A percentile compares a stretch with the other conserved stretches of the same genome.
Conservation (phyloP, 2,888 invertebrate species). For the Gortyna flavago region DNA sequence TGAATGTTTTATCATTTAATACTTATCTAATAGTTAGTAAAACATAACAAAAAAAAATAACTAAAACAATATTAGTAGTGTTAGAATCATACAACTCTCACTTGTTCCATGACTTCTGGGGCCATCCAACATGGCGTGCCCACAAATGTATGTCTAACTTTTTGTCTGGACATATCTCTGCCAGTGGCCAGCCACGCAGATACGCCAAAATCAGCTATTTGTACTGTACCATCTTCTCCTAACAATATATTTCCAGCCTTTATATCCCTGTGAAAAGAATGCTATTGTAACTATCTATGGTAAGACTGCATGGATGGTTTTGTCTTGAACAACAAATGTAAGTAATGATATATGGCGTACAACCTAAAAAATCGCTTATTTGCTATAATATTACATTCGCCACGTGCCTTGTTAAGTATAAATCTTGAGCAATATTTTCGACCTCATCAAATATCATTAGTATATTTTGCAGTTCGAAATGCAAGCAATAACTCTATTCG, state of each 20-base stretch:
- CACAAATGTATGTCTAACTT: conserved; percentile 99
- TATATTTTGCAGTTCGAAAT: conserved; percentile 19
- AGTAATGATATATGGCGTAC: background rate
- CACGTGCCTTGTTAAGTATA: background rate
- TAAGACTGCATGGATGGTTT: background rate
- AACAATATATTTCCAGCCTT: conserved; percentile 99
- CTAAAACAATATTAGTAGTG: conserved; percentile 42
- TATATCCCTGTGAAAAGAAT: conserved; percentile 93
- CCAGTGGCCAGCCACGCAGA: conserved; percentile 99
- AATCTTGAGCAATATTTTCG: background rate
- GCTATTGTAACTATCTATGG: conserved; percentile 13
- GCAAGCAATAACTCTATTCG: conserved; percentile 24
- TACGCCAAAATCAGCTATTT: conserved; percentile 99
- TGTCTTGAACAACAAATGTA: background rate
- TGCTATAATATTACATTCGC: background rate
- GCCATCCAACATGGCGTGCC: conserved; percentile 99
- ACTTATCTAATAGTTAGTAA: conserved; percentile 34
- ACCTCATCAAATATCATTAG: conserved; percentile 1
- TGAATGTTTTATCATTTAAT: background rate
- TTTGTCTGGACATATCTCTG: conserved; percentile 97
- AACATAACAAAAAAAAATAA: conserved; percentile 12
- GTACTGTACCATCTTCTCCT: conserved; percentile 98
- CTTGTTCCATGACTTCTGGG: conserved; percentile 99
- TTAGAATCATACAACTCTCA: conserved; percentile 79
- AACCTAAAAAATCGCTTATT: conserved; percentile 5